Conservation (phyloP, 2,797 vertebrate genomes). For the Chromobotia macracanthus region DNA sequence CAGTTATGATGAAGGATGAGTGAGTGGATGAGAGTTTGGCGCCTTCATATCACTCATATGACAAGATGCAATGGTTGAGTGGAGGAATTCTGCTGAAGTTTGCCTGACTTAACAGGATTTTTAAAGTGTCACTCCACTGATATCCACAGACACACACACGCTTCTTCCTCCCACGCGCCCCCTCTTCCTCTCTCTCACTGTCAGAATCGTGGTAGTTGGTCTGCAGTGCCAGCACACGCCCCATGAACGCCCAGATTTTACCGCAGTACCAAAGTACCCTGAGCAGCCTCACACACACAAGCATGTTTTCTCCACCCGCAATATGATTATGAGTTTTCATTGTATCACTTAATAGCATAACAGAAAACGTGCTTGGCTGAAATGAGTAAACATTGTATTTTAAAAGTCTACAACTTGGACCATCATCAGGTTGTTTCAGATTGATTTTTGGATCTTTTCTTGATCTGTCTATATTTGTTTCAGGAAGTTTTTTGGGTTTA, state of each 20-base stretch:
- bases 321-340: neutral
- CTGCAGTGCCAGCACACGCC: conserved; percentile 49
- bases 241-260: conserved; percentile 58
- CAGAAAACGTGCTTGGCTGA: neutral
- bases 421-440: neutral
- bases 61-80: neutral
- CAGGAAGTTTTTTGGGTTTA: neutral
- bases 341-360: neutral
- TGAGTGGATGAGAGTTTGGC: neutral
- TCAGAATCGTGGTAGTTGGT: conserved; percentile 53
- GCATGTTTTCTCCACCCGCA: conserved; percentile 39
- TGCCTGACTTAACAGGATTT: conserved; percentile 5
- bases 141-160: conserved; percentile 45
- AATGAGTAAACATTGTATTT: neutral
- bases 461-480: neutral
- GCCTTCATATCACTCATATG: neutral
- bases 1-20: conserved; percentile 17
- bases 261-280: conserved; percentile 53
- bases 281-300: conserved; percentile 49
- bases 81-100: conserved; percentile 26
- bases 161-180: conserved; percentile 53
- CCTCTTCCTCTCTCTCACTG: conserved; percentile 47
- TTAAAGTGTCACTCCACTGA: conserved; percentile 35
- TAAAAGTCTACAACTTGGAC: neutral
- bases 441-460: neutral